Evolutionary conservation across 2,888 invertebrate species (phyloP).

Genomic region (Bugulina stolonifera): DNA sequence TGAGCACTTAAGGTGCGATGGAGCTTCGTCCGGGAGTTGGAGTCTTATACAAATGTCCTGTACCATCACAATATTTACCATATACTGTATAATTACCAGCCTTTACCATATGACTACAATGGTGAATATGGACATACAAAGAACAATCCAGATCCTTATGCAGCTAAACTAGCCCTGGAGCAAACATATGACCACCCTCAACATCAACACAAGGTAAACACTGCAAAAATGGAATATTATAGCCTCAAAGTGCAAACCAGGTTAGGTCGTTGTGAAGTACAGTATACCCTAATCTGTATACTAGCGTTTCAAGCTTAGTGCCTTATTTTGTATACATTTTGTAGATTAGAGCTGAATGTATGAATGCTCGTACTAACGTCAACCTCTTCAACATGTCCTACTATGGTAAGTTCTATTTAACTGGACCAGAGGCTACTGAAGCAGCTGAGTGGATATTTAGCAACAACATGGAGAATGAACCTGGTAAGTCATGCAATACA

Average conservation of each 20-base stretch:
- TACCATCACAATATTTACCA: too few species aligned
- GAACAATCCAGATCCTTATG: constrained; percentile 66
- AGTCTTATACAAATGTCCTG: too few species aligned
- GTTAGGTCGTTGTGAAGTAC: too few species aligned
- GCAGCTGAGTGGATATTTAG: constrained; percentile 80
- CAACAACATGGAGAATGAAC: constrained; percentile 61
- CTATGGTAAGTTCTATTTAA: constrained; percentile 79
- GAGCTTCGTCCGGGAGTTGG: too few species aligned
- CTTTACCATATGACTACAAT: constrained; percentile 70
- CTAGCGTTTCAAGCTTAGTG: too few species aligned
- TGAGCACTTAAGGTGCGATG: too few species aligned
- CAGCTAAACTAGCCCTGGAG: constrained; percentile 67
- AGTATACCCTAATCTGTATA: too few species aligned
- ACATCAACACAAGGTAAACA: constrained; percentile 70
- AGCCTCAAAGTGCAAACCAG: too few species aligned
- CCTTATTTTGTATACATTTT: too few species aligned
- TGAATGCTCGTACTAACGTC: constrained; percentile 70
- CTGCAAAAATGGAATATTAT: too few species aligned
- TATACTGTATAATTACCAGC: too few species aligned
- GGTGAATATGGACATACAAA: constrained; percentile 66
- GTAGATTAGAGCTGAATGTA: constrained; percentile 74
- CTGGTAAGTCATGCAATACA: constrained; percentile 33
- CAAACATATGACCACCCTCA: constrained; percentile 75
- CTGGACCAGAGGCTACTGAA: constrained; percentile 73
- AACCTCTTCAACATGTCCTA: constrained; percentile 82